These are phyloP conservation scores for Osmoderma eremita DNA, from an alignment of 2,888 invertebrate genomes.

Conservation along the genomic window DNA sequence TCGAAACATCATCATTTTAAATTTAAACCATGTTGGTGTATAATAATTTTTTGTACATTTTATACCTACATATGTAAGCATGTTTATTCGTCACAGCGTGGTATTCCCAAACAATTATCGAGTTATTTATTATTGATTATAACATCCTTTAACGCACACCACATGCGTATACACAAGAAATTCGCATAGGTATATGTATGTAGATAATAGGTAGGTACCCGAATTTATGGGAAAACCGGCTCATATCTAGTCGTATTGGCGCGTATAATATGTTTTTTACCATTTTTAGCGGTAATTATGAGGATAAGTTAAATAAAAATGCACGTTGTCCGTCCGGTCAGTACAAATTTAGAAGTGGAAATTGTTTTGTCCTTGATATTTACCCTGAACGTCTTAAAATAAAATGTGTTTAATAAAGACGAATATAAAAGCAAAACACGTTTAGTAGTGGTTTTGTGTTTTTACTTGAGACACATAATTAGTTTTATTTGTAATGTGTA, in stretches of 20 bases:
- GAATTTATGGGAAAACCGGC: constrained; percentile 26
- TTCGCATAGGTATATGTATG: not conserved
- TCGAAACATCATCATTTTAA: not conserved
- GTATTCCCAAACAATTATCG: constrained; percentile 32
- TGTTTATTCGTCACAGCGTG: not conserved
- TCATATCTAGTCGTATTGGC: too few species aligned
- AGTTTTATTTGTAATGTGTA: too few species aligned
- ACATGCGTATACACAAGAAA: constrained; percentile 5
- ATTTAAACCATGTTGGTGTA: too few species aligned
- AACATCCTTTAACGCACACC: constrained; percentile 1
- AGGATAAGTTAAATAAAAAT: not conserved
- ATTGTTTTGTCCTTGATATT: constrained; percentile 9
- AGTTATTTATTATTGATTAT: constrained; percentile 15
- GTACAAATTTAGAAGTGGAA: constrained; percentile 1
- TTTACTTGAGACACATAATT: too few species aligned
- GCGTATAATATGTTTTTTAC: not conserved
- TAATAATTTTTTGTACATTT: too few species aligned
- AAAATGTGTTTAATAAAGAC: constrained; percentile 4
- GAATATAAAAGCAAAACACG: too few species aligned
- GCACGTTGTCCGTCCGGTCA: not conserved
- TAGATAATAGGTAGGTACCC: not conserved
- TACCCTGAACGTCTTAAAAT: not conserved
- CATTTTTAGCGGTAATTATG: constrained; percentile 2
- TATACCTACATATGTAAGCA: too few species aligned
- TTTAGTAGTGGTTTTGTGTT: too few species aligned